Conservation (phyloP, 2,113 vertebrate genomes). For the Lichenostomus cassidix region DNA sequence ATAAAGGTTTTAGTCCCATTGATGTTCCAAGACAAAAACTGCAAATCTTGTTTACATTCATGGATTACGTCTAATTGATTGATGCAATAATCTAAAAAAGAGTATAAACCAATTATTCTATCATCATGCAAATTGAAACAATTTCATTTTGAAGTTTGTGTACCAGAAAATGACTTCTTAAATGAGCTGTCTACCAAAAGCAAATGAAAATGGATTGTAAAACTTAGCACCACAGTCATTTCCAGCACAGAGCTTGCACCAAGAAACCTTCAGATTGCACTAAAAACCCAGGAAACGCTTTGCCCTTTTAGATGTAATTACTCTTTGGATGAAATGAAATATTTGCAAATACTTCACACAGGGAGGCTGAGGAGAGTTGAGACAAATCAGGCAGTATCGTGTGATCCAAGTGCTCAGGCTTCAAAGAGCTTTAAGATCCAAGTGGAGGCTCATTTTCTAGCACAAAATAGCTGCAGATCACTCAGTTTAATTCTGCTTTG, state of each 20-base stretch:
- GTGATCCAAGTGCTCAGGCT: neutral
- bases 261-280: neutral
- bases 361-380: neutral
- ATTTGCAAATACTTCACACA: neutral
- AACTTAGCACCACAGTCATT: neutral
- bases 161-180: slow-evolving; percentile 71
- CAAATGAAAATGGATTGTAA: slow-evolving; percentile 44
- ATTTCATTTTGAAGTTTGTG: slow-evolving; percentile 69
- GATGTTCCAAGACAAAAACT: slow-evolving; percentile 19
- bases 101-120: slow-evolving; percentile 46
- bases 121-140: slow-evolving; percentile 53
- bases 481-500: neutral
- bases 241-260: neutral
- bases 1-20: neutral
- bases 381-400: neutral
- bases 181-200: slow-evolving; percentile 41
- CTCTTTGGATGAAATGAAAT: neutral
- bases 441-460: neutral
- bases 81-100: slow-evolving; percentile 15
- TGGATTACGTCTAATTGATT: slow-evolving; percentile 44
- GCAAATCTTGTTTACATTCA: slow-evolving; percentile 32
- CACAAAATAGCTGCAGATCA: neutral
- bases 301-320: slow-evolving; percentile 2
- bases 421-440: neutral
- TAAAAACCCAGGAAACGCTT: neutral